A percentile compares a stretch with the other conserved stretches of the same genome.
Evolutionary conservation across 2,888 invertebrate genomes (phyloP).

Genomic region (Stramonita haemastoma): DNA sequence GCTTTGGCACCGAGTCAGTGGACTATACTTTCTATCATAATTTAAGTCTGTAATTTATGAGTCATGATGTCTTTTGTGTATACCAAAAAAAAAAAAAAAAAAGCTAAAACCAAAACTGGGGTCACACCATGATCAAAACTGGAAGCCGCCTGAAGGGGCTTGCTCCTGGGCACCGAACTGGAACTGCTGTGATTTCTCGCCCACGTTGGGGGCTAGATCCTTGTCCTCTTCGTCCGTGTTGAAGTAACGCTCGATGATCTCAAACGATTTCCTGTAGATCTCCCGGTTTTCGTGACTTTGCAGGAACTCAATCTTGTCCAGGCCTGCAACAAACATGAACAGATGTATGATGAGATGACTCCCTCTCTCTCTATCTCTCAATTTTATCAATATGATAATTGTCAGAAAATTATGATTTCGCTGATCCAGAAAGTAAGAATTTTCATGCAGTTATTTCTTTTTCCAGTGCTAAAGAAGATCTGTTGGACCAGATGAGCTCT

Average conservation of each 20-base stretch:
- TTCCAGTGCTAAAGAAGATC: too few species aligned
- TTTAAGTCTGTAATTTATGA: background rate
- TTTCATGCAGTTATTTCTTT: too few species aligned
- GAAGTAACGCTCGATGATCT: constrained; percentile 97
- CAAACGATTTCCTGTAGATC: constrained; percentile 97
- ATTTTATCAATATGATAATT: too few species aligned
- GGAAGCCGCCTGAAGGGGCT: constrained; percentile 68
- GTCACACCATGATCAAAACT: constrained; percentile 58
- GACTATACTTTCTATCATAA: background rate
- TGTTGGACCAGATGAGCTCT: too few species aligned
- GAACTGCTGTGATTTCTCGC: constrained; percentile 80
- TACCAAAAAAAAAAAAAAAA: background rate
- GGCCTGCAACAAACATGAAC: constrained; percentile 78
- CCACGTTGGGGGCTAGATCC: constrained; percentile 84
- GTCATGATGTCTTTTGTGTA: background rate
- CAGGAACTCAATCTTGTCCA: constrained; percentile 98
- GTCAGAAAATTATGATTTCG: too few species aligned
- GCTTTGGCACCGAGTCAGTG: background rate
- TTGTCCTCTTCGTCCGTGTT: constrained; percentile 87
- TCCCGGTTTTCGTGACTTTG: constrained; percentile 98
- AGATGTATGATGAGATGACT: too few species aligned
- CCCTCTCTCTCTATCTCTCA: too few species aligned
- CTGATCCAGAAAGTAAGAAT: too few species aligned
- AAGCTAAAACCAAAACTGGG: background rate
- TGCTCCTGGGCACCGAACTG: constrained; percentile 62